Evolutionary conservation across 1,140 invertebrate species (phyloP).

Genomic region (Andrena cerasifolii): DNA sequence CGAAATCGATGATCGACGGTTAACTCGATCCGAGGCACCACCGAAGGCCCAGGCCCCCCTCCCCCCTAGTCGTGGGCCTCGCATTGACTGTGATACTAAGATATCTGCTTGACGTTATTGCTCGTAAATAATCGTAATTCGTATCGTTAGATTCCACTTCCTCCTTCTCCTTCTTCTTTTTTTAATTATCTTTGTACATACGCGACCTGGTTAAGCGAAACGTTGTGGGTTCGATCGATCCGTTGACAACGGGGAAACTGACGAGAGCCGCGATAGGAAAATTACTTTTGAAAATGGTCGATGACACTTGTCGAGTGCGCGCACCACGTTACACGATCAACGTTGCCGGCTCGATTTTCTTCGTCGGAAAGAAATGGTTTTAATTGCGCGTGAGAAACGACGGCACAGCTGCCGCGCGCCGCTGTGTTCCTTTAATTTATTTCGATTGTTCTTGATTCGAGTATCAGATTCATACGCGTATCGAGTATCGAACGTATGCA

Average conservation of each 20-base stretch:
- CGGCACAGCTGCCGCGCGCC: neutral
- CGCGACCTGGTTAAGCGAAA: neutral
- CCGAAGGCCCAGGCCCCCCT: slow-evolving; percentile 40
- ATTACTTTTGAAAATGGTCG: neutral
- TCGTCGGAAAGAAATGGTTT: neutral
- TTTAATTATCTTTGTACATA: slow-evolving; percentile 7
- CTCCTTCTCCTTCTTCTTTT: neutral
- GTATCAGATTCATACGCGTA: slow-evolving; percentile 2
- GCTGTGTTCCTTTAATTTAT: slow-evolving; percentile 20
- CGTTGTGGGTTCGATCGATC: neutral
- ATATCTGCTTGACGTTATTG: slow-evolving; percentile 63
- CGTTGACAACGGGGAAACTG: neutral
- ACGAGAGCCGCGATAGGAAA: neutral
- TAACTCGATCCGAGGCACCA: slow-evolving; percentile 41
- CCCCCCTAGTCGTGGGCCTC: slow-evolving; percentile 40
- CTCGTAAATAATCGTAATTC: slow-evolving; percentile 56
- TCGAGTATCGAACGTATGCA: slow-evolving; percentile 1
- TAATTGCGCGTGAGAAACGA: neutral
- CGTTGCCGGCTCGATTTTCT: neutral
- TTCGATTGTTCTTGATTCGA: neutral
- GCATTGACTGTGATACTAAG: slow-evolving; percentile 68
- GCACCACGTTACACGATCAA: neutral
- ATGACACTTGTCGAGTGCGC: neutral
- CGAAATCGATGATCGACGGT: neutral
- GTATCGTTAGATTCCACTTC: slow-evolving; percentile 24